Conservation (phyloP, 2,888 invertebrate species). For the Augochlorella aurata region DNA sequence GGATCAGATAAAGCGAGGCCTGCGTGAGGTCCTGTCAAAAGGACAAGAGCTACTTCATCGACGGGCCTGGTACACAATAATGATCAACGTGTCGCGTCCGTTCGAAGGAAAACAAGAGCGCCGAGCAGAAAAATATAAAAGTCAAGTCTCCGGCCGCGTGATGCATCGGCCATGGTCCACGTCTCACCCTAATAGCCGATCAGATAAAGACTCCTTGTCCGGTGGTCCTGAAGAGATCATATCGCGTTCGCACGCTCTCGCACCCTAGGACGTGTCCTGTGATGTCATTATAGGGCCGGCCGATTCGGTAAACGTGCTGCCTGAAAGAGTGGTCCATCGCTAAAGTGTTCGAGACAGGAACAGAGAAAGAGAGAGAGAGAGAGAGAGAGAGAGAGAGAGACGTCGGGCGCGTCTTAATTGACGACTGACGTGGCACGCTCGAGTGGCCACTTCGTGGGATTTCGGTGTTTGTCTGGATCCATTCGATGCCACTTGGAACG, state of each 20-base stretch:
- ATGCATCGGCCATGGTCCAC: conserved; percentile 67
- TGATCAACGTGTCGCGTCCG: conserved; percentile 33
- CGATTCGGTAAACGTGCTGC: conserved; percentile 61
- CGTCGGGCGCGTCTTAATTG: conserved; percentile 45
- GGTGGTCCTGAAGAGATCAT: conserved; percentile 68
- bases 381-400: too few relatives aligned
- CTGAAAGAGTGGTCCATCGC: conserved; percentile 32
- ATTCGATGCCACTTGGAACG: background rate
- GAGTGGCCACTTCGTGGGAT: background rate
- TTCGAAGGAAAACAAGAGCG: conserved; percentile 56
- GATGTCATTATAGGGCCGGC: conserved; percentile 70
- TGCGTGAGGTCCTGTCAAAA: conserved; percentile 55
- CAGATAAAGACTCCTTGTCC: conserved; percentile 73
- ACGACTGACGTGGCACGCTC: conserved; percentile 33
- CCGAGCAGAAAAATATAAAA: conserved; percentile 67
- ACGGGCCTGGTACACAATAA: conserved; percentile 47
- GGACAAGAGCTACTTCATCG: conserved; percentile 57
- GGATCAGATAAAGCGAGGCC: conserved; percentile 56
- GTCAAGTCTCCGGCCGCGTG: conserved; percentile 64
- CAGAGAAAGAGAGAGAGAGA: background rate
- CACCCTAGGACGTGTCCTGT: conserved; percentile 61
- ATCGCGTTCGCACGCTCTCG: conserved; percentile 72
- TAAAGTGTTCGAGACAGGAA: conserved; percentile 42
- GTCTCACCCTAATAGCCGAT: conserved; percentile 75
- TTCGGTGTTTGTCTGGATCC: background rate